Evolutionary conservation across 2,113 vertebrate genomes (phyloP).

Genomic region (Psilopogon haemacephalus): DNA sequence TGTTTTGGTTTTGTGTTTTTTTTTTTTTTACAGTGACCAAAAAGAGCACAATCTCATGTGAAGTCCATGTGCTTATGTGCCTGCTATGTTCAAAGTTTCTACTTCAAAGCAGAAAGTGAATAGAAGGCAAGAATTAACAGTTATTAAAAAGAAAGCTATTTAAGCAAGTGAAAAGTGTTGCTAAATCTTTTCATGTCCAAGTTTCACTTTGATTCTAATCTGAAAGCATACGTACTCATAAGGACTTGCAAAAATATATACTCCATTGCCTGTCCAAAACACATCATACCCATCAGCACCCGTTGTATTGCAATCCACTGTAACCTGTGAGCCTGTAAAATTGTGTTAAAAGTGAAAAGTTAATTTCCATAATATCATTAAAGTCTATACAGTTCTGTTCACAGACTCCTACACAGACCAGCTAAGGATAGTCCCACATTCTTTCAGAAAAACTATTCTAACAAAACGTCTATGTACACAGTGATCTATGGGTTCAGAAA

Average conservation of each 20-base stretch:
- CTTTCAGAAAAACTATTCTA: background rate
- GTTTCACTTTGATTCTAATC: background rate
- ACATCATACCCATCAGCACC: conserved; percentile 53
- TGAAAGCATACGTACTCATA: conserved; percentile 61
- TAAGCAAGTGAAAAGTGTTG: background rate
- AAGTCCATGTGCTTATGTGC: background rate
- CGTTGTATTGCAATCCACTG: conserved; percentile 76
- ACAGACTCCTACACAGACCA: background rate
- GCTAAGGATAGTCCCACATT: background rate
- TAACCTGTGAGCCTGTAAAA: conserved; percentile 79
- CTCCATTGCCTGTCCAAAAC: conserved; percentile 46
- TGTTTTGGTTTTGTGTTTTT: too few species aligned
- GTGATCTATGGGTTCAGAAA: background rate
- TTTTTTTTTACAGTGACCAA: background rate
- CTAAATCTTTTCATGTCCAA: background rate
- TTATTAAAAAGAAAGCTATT: background rate
- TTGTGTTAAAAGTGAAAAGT: conserved; percentile 15
- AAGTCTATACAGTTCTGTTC: background rate
- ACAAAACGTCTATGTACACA: background rate
- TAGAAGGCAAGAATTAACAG: background rate
- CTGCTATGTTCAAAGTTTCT: background rate
- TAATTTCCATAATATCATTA: background rate
- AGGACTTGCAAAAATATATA: conserved; percentile 28
- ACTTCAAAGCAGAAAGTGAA: background rate
- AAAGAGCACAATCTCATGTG: background rate